Base-by-base conservation (phyloP, 2,888 invertebrate species). In the Abrostola tripartita region DNA sequence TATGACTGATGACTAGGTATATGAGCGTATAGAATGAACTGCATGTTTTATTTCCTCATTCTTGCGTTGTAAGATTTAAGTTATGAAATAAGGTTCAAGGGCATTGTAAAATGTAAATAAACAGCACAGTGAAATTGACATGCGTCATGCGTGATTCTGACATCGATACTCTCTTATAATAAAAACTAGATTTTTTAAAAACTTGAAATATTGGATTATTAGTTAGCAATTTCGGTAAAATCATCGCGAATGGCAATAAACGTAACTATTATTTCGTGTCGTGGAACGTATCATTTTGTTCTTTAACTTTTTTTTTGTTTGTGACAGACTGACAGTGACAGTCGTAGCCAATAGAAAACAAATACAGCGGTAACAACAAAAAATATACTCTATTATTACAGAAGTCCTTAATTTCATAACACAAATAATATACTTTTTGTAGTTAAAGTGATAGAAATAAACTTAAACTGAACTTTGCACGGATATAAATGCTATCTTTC, bases 341-440 rank as follows among this genome's bases (percentile, higher is more conserved):
- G 14, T 24, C 24, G 24, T 24, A 50, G 24, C 50, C 59, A 59
- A 61, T 49, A 61, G 60, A 68, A 79, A 79, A 71, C 60, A 66
- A 72, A 72, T 54, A 40, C 38, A 55, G 37, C 44, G 6, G 1
- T 50, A 70, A 54, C 69, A 78, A 63, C 54, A 76, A 66, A 73
- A 68, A 75, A 68, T 56, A 49, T 9, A 65, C 59, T 24, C 57
- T 61, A 37, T 53, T 57, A 24, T 57, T 41, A 64, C 7, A 41
- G 35, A 49, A 50, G 35, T 40, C 38, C 52, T 62, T 38, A 41
- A 52, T 59, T 72, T 76, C 24, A 14, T 76, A 63, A 65, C 73
- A 59, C 60, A 52, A 66, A 62, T 56, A 59, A 40, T 37, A 38
- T 14, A 11, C 4, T 51, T 59, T 55, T 64, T 5, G 10, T 56